Evolutionary conservation across 2,113 vertebrate species (phyloP).

Genomic region (Ailuropoda melanoleuca): DNA sequence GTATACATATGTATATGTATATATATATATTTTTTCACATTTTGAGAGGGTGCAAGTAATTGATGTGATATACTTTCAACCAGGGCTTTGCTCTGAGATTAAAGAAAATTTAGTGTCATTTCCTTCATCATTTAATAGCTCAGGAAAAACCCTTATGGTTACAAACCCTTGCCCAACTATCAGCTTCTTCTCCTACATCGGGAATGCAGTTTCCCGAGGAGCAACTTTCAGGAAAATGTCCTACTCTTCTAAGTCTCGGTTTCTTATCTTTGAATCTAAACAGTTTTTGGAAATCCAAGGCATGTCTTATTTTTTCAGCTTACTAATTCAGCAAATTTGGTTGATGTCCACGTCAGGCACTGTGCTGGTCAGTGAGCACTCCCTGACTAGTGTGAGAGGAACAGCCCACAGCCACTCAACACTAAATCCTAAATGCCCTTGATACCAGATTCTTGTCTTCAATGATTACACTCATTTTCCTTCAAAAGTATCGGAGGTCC

Average conservation of each 20-base stretch:
- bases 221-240: not conserved
- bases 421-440: not conserved
- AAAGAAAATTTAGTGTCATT: not conserved
- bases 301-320: not conserved
- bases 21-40: not conserved
- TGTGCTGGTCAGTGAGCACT: not conserved
- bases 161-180: not conserved
- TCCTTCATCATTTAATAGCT: not conserved
- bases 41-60: not conserved
- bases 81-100: not conserved
- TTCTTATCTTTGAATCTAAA: conserved; percentile 21
- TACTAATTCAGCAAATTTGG: not conserved
- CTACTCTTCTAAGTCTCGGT: not conserved
- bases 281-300: not conserved
- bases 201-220: not conserved
- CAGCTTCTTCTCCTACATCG: not conserved
- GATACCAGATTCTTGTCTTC: not conserved
- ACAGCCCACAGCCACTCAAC: not conserved
- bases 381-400: not conserved
- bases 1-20: no score
- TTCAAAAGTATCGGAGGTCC: not conserved
- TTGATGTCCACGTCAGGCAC: not conserved
- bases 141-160: not conserved
- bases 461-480: not conserved
- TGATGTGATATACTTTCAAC: not conserved